phyloP scores from a whole-genome alignment of 2,113 vertebrate species.

The Centrocercus urophasianus region DNA sequence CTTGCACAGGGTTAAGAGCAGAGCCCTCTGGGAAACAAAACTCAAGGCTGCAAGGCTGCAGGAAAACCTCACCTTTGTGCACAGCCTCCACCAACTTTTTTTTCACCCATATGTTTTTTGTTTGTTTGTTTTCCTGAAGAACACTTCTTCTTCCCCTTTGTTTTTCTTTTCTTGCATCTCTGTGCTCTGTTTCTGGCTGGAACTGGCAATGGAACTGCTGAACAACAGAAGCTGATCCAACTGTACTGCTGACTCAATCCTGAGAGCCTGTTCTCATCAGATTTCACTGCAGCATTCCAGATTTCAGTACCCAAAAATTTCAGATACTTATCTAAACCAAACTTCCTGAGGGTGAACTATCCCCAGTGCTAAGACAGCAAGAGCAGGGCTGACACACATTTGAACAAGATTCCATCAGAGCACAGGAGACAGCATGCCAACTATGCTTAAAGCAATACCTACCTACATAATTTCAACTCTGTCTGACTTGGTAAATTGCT shows the following conservation, averaged over 20 bases:
- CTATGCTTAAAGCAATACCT: neutral
- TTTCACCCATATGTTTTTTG: neutral
- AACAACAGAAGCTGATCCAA: conserved; percentile 8
- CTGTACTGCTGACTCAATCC: conserved; percentile 41
- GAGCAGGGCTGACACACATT: neutral
- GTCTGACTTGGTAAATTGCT: neutral
- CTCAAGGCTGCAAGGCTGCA: neutral
- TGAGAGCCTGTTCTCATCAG: conserved; percentile 10
- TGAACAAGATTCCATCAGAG: neutral
- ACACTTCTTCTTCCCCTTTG: rapidly evolving
- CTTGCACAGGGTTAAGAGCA: neutral
- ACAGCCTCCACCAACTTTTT: neutral
- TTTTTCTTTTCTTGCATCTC: neutral
- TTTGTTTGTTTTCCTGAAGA: neutral
- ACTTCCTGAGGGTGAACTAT: conserved; percentile 45
- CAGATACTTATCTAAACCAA: conserved; percentile 53
- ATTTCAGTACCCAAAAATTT: neutral
- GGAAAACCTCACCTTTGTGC: neutral
- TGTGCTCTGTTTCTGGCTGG: neutral
- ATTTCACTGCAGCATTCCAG: neutral
- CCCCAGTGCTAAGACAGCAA: neutral
- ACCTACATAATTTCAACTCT: neutral
- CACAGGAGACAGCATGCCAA: neutral
- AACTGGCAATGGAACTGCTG: conserved; percentile 19
- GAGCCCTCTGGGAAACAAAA: neutral